Conservation (phyloP, 2,113 vertebrate genomes). For the Thamnophis sirtalis region DNA sequence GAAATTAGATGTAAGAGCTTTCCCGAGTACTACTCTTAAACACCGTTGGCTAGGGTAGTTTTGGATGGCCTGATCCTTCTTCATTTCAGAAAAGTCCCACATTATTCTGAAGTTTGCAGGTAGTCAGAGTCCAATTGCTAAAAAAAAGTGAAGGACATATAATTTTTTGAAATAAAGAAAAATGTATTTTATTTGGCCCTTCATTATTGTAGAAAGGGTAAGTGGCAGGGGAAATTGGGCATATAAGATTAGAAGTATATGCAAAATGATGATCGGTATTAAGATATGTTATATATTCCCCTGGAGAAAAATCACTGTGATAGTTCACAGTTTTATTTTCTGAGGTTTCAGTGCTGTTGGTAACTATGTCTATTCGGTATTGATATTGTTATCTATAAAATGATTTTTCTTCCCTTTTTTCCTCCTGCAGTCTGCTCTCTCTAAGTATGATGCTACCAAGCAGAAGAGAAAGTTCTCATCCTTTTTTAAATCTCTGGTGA, state of each 20-base stretch:
- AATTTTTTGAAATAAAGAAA: background rate
- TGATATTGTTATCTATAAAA: slow-evolving; percentile 36
- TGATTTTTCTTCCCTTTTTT: slow-evolving; percentile 43
- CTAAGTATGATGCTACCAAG: slow-evolving; percentile 98
- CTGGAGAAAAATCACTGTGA: background rate
- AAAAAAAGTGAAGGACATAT: background rate
- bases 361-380: accelerated
- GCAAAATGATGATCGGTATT: background rate
- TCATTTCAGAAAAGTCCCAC: background rate
- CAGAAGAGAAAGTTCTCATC: slow-evolving; percentile 99
- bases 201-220: background rate
- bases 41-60: background rate
- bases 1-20: no score
- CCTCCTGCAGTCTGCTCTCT: slow-evolving; percentile 86
- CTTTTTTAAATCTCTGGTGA: slow-evolving; percentile 98
- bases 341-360: background rate
- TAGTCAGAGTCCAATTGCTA: background rate
- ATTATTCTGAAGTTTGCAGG: background rate
- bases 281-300: background rate
- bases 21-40: background rate
- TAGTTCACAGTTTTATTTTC: background rate
- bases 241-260: background rate
- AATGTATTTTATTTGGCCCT: background rate
- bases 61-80: background rate
- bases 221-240: background rate